Base-by-base conservation (phyloP, 2,113 vertebrate species). In the Danionella cerebrum region DNA sequence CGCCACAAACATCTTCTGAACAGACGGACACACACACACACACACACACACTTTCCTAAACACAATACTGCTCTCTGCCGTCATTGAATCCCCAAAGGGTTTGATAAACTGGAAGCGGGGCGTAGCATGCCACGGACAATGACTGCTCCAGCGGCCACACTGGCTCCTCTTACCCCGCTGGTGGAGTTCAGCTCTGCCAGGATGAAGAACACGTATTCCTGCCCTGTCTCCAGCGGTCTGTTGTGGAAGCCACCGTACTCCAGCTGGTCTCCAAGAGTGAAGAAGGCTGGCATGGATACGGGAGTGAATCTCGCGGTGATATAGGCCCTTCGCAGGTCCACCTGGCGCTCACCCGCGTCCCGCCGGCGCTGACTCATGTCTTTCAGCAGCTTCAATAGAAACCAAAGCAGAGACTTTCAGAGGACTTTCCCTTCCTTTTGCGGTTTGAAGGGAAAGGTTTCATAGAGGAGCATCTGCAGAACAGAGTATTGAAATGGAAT, bases 171-270 rank as follows among this genome's bases (percentile, higher is more conserved):
- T 67, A 99, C 96, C 0, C 92, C 91, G 33, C 94, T 93, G 0
- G 87, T 90, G 4, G 89, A 90, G 79, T 94, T 94, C 18, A 99
- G 88, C 78, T 93, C 92, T 0, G 94, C 96, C 58, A 99, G 87
- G 80, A 99, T 89, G 58, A 99, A 99, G 80, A 98, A 87, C 21
- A 98, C 90, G 0, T 98, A 99, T 76, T 90, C 91, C 85, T 97
- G 94, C 22, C 94, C 94, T 0, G 94, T 82, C 76, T 98, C 95
- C 41, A 99, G 80, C 29, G 91, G 91, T 6, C 90, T 89, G 85
- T 98, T 99, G 80, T 96, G 92, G 0, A 96, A 98, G 71, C 94
- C 91, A 0, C 93, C 91, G 0, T 98, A 94, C 71, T 92, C 93
- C 52, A 93, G 91, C 89, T 94, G 92, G 89, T 99, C 93, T 0